These are phyloP conservation scores for Lasioglossum figueresi DNA, from an alignment of 2,888 invertebrate genomes.

Conservation along the genomic window DNA sequence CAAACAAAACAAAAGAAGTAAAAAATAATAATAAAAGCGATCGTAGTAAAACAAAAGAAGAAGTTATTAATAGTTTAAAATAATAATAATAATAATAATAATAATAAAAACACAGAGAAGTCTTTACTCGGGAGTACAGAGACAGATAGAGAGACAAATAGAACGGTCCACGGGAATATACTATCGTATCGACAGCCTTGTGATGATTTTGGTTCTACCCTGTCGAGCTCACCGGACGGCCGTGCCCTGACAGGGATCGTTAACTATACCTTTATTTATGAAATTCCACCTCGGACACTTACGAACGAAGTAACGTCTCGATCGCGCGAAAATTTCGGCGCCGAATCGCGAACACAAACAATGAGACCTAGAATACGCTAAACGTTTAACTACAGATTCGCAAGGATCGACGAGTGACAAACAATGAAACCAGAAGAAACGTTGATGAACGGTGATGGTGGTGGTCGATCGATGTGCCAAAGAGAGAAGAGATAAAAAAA, in stretches of 20 bases:
- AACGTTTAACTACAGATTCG: conserved; percentile 16
- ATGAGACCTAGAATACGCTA: conserved; percentile 39
- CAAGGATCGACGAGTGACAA: conserved; percentile 40
- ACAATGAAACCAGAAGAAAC: background rate
- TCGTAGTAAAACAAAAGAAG: conserved; percentile 23
- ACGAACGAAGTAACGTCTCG: conserved; percentile 20
- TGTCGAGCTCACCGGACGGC: background rate
- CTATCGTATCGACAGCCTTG: conserved; percentile 60
- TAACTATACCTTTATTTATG: conserved; percentile 50
- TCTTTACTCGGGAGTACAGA: conserved; percentile 56
- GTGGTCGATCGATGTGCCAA: background rate
- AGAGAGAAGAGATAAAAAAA: background rate
- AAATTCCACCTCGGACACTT: conserved; percentile 35
- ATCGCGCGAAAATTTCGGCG: background rate
- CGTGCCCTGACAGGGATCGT: conserved; percentile 30
- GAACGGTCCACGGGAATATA: conserved; percentile 57
- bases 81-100: conserved; percentile 15
- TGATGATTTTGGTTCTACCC: conserved; percentile 61
- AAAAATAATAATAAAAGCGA: conserved; percentile 18
- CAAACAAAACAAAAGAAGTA: conserved; percentile 23
- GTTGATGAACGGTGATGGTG: background rate
- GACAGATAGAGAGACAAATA: conserved; percentile 56
- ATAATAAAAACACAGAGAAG: conserved; percentile 30
- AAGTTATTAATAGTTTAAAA: conserved; percentile 26
- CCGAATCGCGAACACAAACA: conserved; percentile 26